Conservation (phyloP, 2,113 vertebrate species). For the Nanorana parkeri region DNA sequence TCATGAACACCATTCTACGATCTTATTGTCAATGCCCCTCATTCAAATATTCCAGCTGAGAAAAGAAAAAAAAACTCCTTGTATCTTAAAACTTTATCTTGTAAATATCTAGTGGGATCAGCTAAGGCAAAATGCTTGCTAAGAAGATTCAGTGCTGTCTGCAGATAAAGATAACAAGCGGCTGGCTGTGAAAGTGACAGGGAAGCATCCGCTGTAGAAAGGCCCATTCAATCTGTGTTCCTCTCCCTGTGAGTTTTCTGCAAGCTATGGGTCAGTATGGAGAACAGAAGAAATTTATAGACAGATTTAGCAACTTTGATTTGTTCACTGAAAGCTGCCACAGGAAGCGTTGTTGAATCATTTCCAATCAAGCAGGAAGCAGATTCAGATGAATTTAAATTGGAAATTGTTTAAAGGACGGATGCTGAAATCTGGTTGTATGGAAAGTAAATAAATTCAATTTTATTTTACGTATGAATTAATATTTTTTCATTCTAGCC, state of each 20-base stretch:
- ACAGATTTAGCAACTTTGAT: conserved; percentile 37
- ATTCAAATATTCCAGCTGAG: too few relatives aligned
- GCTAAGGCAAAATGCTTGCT: conserved; percentile 1
- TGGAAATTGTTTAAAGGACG: conserved; percentile 59
- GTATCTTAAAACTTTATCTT: not conserved
- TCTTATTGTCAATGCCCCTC: too few relatives aligned
- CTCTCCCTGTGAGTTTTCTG: conserved; percentile 23
- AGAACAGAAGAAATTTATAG: conserved; percentile 45
- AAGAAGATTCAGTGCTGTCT: conserved; percentile 21
- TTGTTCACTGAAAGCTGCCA: conserved; percentile 51
- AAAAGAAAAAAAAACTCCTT: too few relatives aligned
- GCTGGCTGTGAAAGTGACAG: conserved; percentile 35
- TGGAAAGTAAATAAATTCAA: conserved; percentile 56
- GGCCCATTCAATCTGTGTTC: conserved; percentile 30
- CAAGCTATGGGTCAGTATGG: conserved; percentile 15
- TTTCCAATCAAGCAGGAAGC: conserved; percentile 59
- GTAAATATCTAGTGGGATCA: conserved; percentile 16
- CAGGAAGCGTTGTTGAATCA: conserved; percentile 58
- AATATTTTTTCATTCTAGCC: not conserved
- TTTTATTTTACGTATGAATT: conserved; percentile 12
- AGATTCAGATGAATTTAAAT: conserved; percentile 59
- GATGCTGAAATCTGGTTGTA: conserved; percentile 54
- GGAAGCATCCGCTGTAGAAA: conserved; percentile 24
- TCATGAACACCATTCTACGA: too few relatives aligned
- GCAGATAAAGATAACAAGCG: conserved; percentile 44